These are phyloP conservation scores for Anoplius nigerrimus DNA, from an alignment of 2,888 invertebrate genomes.

Conservation along the genomic window DNA sequence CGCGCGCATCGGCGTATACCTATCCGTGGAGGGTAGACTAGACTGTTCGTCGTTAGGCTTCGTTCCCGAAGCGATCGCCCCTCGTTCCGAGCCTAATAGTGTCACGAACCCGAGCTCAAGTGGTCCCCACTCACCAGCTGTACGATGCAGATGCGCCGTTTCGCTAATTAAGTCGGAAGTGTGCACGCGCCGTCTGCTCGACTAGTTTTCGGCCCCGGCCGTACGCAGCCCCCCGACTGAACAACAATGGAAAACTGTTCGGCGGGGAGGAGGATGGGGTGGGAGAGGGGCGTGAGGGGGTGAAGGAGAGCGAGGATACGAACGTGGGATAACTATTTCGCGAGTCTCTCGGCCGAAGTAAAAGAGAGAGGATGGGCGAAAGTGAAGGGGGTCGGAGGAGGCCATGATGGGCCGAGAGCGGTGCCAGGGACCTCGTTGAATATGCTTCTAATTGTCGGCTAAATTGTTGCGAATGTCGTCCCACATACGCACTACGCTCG, in stretches of 20 bases:
- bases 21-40: not conserved
- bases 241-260: not conserved
- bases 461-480: slow-evolving; percentile 28
- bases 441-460: slow-evolving; percentile 41
- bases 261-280: not conserved
- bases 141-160: slow-evolving; percentile 5
- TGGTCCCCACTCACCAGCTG: not conserved
- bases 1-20: not conserved
- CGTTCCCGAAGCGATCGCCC: too few relatives aligned
- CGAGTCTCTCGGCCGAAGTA: not conserved
- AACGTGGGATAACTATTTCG: not conserved
- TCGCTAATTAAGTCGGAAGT: slow-evolving; percentile 22
- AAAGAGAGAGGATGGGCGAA: not conserved
- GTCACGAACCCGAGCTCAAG: not conserved
- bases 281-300: not conserved
- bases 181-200: not conserved
- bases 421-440: not conserved
- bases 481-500: slow-evolving; percentile 9
- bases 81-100: too few relatives aligned
- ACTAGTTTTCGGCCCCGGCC: not conserved
- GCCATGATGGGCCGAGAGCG: not conserved
- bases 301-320: not conserved
- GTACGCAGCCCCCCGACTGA: not conserved
- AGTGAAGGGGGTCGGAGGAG: not conserved
- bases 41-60: too few relatives aligned